These are phyloP conservation scores for Sapayoa aenigma DNA, from an alignment of 2,113 vertebrate species.

Conservation along the genomic window DNA sequence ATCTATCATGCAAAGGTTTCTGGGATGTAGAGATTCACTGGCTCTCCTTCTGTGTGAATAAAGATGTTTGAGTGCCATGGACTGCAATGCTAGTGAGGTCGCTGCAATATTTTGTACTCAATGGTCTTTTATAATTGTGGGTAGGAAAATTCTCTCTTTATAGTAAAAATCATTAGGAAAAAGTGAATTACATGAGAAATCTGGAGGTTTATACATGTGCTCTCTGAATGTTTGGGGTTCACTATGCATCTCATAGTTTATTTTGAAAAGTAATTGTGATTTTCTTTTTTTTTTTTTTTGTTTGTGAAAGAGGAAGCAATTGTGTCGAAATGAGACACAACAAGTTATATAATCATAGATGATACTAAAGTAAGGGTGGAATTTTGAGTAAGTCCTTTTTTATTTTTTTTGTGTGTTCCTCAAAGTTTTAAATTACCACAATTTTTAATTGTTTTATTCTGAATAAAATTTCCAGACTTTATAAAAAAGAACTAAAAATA, in stretches of 20 bases:
- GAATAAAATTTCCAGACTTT: not conserved
- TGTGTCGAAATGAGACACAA: not conserved
- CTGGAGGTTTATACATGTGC: accelerated
- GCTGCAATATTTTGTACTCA: not conserved
- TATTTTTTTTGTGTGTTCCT: not conserved
- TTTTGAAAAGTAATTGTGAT: not conserved
- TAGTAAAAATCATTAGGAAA: not conserved
- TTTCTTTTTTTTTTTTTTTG: not conserved
- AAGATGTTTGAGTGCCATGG: not conserved
- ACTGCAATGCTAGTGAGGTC: not conserved
- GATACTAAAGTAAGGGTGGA: not conserved
- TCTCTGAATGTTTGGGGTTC: not conserved
- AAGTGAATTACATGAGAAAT: not conserved
- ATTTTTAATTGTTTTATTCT: not conserved
- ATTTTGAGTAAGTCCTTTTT: not conserved
- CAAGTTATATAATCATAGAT: not conserved
- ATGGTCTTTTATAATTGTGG: not conserved
- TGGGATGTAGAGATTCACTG: not conserved
- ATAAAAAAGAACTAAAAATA: not conserved
- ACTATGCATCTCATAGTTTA: not conserved
- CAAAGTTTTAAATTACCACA: not conserved
- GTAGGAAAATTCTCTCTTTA: not conserved
- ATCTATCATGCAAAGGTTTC: not conserved
- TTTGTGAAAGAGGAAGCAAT: not conserved
- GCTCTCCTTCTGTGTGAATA: not conserved